phyloP scores from a whole-genome alignment of 2,888 invertebrate species.

The Leucophora obtusa region DNA sequence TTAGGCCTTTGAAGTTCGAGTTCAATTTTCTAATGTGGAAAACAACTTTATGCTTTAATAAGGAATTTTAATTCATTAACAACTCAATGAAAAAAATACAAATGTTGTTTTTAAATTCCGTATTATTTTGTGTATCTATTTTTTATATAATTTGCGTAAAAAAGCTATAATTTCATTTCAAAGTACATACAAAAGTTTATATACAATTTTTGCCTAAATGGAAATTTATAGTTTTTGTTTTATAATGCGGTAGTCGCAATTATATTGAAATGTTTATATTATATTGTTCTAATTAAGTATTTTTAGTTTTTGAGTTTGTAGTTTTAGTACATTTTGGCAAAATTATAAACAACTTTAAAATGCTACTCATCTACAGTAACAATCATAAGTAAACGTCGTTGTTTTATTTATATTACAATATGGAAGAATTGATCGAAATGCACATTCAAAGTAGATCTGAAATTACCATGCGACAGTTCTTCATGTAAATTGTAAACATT shows the following conservation, averaged over 20 bases:
- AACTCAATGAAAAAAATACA: neutral
- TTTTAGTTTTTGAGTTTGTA: conserved; percentile 17
- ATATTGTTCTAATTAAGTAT: conserved; percentile 30
- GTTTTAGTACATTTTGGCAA: conserved; percentile 3
- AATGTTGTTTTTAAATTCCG: neutral
- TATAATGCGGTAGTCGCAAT: conserved; percentile 21
- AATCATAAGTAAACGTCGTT: no score
- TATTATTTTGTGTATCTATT: neutral
- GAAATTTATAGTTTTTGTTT: conserved; percentile 9
- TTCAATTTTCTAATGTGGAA: no score
- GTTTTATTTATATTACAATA: no score
- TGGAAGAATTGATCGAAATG: no score
- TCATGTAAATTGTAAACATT: no score
- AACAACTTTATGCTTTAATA: conserved; percentile 51
- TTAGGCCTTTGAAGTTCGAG: no score
- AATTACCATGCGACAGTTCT: no score
- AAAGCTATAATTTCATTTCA: conserved; percentile 3
- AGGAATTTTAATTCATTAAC: conserved; percentile 27
- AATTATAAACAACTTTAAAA: neutral
- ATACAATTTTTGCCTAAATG: conserved; percentile 19
- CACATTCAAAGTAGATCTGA: no score
- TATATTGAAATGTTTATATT: conserved; percentile 29
- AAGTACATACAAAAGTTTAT: conserved; percentile 9
- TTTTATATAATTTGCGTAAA: conserved; percentile 19
- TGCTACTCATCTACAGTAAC: neutral